Percentiles rank a stretch among this genome's conserved stretches.
Evolutionary conservation across 2,113 vertebrate species (phyloP).

Genomic region (Rhea americana): DNA sequence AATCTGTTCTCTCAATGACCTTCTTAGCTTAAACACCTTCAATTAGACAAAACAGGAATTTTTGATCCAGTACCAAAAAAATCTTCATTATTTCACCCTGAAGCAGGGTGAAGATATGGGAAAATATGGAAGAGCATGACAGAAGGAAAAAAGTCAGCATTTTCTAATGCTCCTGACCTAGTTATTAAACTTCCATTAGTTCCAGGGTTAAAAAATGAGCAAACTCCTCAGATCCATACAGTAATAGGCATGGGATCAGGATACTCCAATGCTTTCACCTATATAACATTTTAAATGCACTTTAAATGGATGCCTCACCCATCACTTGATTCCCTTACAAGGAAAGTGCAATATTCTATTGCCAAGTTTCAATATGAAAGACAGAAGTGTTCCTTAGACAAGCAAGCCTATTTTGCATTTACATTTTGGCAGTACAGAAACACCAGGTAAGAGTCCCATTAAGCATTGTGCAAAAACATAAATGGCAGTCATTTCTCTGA

Average conservation of each 20-base stretch:
- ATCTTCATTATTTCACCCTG: constrained; percentile 24
- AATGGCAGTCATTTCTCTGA: neutral
- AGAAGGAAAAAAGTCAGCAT: neutral
- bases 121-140: constrained; percentile 4
- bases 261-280: neutral
- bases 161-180: neutral
- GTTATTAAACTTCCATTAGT: neutral
- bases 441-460: neutral
- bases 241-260: neutral
- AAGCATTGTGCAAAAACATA: neutral
- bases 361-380: constrained; percentile 14
- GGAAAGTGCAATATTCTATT: neutral
- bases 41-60: constrained; percentile 58
- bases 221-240: neutral
- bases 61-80: constrained; percentile 51
- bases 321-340: constrained; percentile 7
- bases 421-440: neutral
- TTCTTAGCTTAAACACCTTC: constrained; percentile 29
- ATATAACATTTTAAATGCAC: neutral
- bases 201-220: constrained; percentile 8
- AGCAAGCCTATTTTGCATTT: constrained; percentile 11
- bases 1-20: constrained; percentile 51
- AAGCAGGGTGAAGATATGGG: neutral
- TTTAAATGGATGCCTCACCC: neutral
- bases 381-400: constrained; percentile 34